Evolutionary conservation across 2,113 vertebrate genomes (phyloP), one percentile per base, ranked within the genome.

Genomic region (Ctenomys sociabilis): DNA sequence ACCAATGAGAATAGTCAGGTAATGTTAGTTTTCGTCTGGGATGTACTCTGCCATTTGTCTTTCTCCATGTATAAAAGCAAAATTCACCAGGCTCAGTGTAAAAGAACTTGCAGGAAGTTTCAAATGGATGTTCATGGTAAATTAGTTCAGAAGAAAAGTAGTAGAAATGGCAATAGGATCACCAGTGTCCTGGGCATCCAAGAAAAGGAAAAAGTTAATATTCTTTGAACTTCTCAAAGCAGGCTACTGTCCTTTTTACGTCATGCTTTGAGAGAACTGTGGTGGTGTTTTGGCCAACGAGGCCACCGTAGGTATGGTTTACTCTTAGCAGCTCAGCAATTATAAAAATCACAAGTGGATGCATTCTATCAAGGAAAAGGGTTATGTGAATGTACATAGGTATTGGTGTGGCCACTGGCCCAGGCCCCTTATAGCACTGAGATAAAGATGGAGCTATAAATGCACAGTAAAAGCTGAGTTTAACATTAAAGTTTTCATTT

Each of bases 101-200:
- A 72, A 87, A 83, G n/a, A 21, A 3, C 49, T 78, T 84, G 66
- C 12, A 37, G 63, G 43, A 93, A 83, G 0, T 94, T 89, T 73
- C 80, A 94, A 43, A 59, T 13, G 32, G 7, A 37, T 77, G 90
- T 66, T 82, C 66, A 87, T 72, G 26, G 10, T 70, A 80, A 85
- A 35, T 49, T 85, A 12, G 7, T 61, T 59, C 35, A 78, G 68
- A 94, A 92, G 78, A 88, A 96, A 92, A 92, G 90, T 37, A 37
- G 63, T 30, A 37, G 84, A 61, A 49, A 32, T 75, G 81, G 61
- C 45, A 86, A 0, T 40, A 45, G 5, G 19, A 21, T 12, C 49
- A 40, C 49, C 32, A 45, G 26, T 59, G 16, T 70, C 40, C 13
- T 59, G 7, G 10, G 40, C 87, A 22, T 77, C 75, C 73, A 40